phyloP scores from a whole-genome alignment of 92 coral and sea anemone genomes.

The Epizoanthus rinbou region DNA sequence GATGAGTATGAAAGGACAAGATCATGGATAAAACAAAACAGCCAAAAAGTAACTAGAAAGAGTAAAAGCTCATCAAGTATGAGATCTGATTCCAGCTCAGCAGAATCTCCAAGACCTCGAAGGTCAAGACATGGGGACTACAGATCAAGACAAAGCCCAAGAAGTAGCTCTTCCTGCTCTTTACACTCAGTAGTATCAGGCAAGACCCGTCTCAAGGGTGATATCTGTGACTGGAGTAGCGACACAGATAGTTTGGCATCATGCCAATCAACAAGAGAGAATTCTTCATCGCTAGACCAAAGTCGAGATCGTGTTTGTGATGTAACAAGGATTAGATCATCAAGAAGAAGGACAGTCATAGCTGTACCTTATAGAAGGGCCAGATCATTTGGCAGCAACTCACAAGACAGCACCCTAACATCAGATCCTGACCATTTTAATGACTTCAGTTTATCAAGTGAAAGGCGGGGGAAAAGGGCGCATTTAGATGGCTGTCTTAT shows the following conservation, averaged over 20 bases:
- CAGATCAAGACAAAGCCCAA: not conserved
- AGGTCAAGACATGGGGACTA: not conserved
- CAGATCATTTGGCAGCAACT: not conserved
- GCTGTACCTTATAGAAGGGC: not conserved
- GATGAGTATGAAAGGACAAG: conserved; percentile 42
- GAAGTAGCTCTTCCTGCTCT: not conserved
- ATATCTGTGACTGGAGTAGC: not conserved
- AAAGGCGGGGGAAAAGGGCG: not conserved
- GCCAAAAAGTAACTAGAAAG: not conserved
- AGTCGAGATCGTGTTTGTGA: no score
- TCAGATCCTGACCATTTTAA: not conserved
- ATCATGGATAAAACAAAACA: conserved; percentile 32
- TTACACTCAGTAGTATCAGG: not conserved
- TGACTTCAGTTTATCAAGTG: not conserved
- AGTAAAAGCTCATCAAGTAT: not conserved
- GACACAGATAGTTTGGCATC: not conserved
- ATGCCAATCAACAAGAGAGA: not conserved
- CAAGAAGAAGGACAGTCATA: not conserved
- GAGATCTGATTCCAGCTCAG: not conserved
- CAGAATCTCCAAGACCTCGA: not conserved
- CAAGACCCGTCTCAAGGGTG: not conserved
- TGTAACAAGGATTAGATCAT: not conserved
- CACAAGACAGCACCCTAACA: not conserved
- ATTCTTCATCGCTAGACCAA: not conserved
- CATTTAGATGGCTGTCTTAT: not conserved